phyloP scores from a whole-genome alignment of 1,140 invertebrate genomes.

The Drosophila auraria region DNA sequence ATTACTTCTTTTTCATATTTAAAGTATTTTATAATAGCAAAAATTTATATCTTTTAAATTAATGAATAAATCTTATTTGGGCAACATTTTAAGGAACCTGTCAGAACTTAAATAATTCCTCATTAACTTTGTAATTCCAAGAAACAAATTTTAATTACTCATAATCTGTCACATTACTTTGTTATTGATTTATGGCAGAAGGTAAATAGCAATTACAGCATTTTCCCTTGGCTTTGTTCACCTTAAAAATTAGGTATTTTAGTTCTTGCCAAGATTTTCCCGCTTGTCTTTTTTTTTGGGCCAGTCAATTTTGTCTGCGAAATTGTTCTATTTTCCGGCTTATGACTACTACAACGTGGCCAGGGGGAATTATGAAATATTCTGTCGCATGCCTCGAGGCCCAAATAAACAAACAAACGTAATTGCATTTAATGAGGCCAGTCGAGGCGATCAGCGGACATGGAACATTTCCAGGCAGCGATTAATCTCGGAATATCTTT shows the following conservation, averaged over 20 bases:
- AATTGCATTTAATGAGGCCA: conserved; percentile 64
- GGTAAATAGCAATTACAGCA: conserved; percentile 41
- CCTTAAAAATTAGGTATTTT: conserved; percentile 8
- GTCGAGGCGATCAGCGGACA: conserved; percentile 3
- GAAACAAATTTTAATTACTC: not conserved
- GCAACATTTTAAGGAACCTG: too few species aligned
- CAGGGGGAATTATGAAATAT: conserved; percentile 52
- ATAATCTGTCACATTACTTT: conserved; percentile 10
- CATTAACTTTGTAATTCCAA: not conserved
- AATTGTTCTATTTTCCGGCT: conserved; percentile 34
- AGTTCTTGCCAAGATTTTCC: conserved; percentile 34
- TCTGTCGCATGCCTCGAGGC: conserved; percentile 19
- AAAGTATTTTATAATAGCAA: too few species aligned
- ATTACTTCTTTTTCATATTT: too few species aligned
- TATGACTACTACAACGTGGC: conserved; percentile 45
- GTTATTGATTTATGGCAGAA: conserved; percentile 19
- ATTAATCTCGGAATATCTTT: conserved; percentile 39
- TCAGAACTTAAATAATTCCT: too few species aligned
- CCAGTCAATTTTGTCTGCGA: conserved; percentile 18
- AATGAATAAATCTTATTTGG: not conserved
- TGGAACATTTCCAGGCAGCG: conserved; percentile 30
- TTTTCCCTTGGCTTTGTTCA: not conserved
- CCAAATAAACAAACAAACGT: conserved; percentile 32
- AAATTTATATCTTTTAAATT: too few species aligned
- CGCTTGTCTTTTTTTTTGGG: not conserved